phyloP scores from a whole-genome alignment of 2,797 vertebrate species.

The Gadopsis bispinosus region DNA sequence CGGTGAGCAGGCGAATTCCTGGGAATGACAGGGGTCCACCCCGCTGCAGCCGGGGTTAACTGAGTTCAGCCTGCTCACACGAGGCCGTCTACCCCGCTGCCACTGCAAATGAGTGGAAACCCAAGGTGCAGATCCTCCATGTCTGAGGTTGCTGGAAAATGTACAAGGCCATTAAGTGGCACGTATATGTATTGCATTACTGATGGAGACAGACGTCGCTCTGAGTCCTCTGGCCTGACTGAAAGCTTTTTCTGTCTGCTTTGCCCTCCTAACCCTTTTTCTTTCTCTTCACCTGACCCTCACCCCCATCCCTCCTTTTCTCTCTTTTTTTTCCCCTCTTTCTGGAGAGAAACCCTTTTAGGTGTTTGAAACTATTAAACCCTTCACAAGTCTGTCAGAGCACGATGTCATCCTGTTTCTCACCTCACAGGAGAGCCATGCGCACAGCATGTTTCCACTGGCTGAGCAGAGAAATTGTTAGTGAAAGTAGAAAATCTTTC shows the following conservation, averaged over 20 bases:
- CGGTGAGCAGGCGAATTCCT: slow-evolving; percentile 25
- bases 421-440: slow-evolving; percentile 32
- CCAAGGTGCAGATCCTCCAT: slow-evolving; percentile 70
- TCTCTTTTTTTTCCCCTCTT: slow-evolving; percentile 9
- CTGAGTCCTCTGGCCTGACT: slow-evolving; percentile 42
- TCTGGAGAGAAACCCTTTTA: slow-evolving; percentile 42
- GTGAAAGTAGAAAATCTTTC: slow-evolving; percentile 46
- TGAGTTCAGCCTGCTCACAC: slow-evolving; percentile 58
- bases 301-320: neutral
- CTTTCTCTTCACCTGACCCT: slow-evolving; percentile 19
- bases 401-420: slow-evolving; percentile 38
- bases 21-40: slow-evolving; percentile 50
- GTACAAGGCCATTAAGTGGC: slow-evolving; percentile 74
- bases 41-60: slow-evolving; percentile 44
- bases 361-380: slow-evolving; percentile 62
- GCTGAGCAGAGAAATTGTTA: slow-evolving; percentile 49
- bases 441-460: slow-evolving; percentile 38
- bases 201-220: slow-evolving; percentile 69
- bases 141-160: slow-evolving; percentile 81
- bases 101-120: slow-evolving; percentile 55
- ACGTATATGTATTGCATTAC: slow-evolving; percentile 78
- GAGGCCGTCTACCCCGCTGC: slow-evolving; percentile 38
- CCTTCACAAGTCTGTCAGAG: slow-evolving; percentile 41
- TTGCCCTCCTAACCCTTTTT: slow-evolving; percentile 24
- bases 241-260: slow-evolving; percentile 52